phyloP scores from a whole-genome alignment of 2,888 invertebrate species.

The Apodemia duryi region DNA sequence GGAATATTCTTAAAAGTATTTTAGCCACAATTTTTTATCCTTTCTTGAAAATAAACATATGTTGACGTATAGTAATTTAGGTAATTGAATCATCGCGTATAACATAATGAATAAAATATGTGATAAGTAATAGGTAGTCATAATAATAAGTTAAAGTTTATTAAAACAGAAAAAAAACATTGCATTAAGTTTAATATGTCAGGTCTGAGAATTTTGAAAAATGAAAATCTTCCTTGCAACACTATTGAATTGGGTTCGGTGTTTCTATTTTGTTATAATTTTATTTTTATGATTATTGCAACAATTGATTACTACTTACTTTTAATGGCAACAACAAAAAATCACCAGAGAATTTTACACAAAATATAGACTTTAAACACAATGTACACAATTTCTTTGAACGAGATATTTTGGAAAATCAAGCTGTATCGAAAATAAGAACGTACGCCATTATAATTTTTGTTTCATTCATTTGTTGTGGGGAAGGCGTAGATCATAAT shows the following conservation, averaged over 20 bases:
- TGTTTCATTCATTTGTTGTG: conserved; percentile 9
- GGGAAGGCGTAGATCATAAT: not conserved
- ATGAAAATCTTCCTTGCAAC: conserved; percentile 59
- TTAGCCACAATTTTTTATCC: too few species aligned
- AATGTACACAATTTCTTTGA: not conserved
- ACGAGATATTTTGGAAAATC: conserved; percentile 8
- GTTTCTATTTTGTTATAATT: conserved; percentile 58
- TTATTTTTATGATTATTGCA: conserved; percentile 66
- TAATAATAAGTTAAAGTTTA: too few species aligned
- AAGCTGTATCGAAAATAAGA: not conserved
- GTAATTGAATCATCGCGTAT: too few species aligned
- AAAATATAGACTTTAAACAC: not conserved
- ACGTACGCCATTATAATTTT: conserved; percentile 10
- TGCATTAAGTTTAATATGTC: too few species aligned
- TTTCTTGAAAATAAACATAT: too few species aligned
- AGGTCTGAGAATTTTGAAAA: conserved; percentile 22
- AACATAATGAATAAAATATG: too few species aligned
- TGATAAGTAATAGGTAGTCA: too few species aligned
- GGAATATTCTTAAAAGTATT: too few species aligned
- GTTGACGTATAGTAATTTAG: too few species aligned
- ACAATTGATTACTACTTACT: conserved; percentile 58
- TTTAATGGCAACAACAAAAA: conserved; percentile 65
- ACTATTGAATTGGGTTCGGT: conserved; percentile 50
- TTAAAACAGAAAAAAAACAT: too few species aligned
- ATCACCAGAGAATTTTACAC: not conserved